Evolutionary conservation across 2,888 invertebrate species (phyloP).

Genomic region (Lepas anatifera): DNA sequence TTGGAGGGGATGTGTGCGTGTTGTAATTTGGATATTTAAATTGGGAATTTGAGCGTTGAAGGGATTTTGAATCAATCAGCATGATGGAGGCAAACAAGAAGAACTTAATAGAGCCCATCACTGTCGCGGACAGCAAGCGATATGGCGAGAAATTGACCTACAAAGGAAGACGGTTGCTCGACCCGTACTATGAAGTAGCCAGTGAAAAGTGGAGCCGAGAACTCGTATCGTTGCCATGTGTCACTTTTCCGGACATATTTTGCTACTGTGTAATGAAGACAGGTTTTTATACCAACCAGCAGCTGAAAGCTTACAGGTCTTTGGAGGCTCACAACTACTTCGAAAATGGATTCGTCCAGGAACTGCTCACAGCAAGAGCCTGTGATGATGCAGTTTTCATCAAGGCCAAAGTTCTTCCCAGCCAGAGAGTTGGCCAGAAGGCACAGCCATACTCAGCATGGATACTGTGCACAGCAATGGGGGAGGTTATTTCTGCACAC

Average conservation of each 20-base stretch:
- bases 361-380: too few species aligned
- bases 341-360: neutral
- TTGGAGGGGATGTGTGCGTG: too few species aligned
- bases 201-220: neutral
- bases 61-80: too few species aligned
- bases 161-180: neutral
- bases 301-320: neutral
- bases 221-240: neutral
- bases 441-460: neutral
- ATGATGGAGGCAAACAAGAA: neutral
- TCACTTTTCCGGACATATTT: neutral
- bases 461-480: neutral
- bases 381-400: neutral
- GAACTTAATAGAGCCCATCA: neutral
- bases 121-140: neutral
- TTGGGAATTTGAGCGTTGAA: too few species aligned
- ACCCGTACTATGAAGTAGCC: neutral
- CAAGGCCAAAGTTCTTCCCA: neutral
- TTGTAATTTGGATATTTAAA: too few species aligned
- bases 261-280: too few species aligned
- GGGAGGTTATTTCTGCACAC: neutral
- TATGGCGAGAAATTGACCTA: neutral
- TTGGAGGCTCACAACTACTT: neutral
- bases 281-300: neutral
- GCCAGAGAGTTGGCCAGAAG: neutral